Conservation (phyloP, 2,113 vertebrate species). For the Mobula birostris region DNA sequence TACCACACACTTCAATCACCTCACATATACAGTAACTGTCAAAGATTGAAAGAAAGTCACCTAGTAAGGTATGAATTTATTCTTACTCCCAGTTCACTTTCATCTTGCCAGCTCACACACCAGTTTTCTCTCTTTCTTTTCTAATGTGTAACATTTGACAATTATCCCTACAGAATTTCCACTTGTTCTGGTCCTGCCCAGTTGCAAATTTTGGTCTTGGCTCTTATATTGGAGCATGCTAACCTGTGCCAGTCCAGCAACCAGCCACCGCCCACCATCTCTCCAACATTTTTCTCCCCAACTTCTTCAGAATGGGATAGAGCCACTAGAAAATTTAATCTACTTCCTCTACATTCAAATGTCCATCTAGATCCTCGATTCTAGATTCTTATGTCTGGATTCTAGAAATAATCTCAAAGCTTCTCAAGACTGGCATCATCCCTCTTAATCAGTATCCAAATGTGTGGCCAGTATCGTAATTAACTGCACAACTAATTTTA, state of each 20-base stretch:
- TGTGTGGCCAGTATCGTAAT: too few relatives aligned
- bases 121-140: neutral
- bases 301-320: too few relatives aligned
- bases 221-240: neutral
- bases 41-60: neutral
- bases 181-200: neutral
- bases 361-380: neutral
- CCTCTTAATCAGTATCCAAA: neutral
- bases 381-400: too few relatives aligned
- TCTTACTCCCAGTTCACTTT: neutral
- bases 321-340: neutral
- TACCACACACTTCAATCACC: neutral
- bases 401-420: neutral
- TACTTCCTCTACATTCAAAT: neutral
- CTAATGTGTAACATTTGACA: neutral
- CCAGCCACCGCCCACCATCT: too few relatives aligned
- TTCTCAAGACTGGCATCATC: neutral
- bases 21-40: neutral
- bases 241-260: too few relatives aligned
- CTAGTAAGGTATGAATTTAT: neutral
- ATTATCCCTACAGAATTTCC: neutral
- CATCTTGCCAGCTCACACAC: neutral
- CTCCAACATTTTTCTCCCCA: too few relatives aligned
- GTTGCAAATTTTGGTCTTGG: neutral
- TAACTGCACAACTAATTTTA: neutral